Evolutionary conservation across 1,140 invertebrate genomes (phyloP).

Genomic region (Adoxophyes honmai): DNA sequence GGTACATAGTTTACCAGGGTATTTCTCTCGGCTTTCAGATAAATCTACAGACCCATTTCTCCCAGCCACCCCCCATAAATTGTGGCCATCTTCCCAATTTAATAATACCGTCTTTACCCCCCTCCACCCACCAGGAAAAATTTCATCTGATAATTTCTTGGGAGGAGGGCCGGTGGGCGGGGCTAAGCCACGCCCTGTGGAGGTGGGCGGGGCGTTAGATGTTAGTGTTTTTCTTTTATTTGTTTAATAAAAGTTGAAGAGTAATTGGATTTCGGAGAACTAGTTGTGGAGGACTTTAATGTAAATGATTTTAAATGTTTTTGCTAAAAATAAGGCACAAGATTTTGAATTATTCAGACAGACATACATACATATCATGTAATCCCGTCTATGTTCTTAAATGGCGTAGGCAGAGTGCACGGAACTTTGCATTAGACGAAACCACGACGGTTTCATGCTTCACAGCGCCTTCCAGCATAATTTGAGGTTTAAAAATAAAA

Average conservation of each 20-base stretch:
- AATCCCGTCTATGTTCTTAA: too few species aligned
- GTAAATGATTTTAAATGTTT: too few species aligned
- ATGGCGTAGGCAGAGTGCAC: too few species aligned
- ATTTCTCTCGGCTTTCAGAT: too few species aligned
- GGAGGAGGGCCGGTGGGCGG: slow-evolving; percentile 29
- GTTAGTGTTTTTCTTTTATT: slow-evolving; percentile 12
- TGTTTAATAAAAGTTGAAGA: slow-evolving; percentile 21
- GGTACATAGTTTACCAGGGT: too few species aligned
- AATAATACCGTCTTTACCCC: slow-evolving; percentile 44
- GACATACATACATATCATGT: too few species aligned
- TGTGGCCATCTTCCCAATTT: slow-evolving; percentile 54
- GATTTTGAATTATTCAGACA: too few species aligned
- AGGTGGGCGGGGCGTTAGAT: slow-evolving; percentile 27
- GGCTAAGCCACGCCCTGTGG: slow-evolving; percentile 28
- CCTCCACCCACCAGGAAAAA: slow-evolving; percentile 37
- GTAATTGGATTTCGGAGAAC: slow-evolving; percentile 13
- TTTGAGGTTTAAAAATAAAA: too few species aligned
- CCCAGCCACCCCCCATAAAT: slow-evolving; percentile 20
- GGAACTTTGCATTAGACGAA: too few species aligned
- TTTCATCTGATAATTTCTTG: slow-evolving; percentile 29
- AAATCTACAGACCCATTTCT: not conserved
- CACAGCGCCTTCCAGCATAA: too few species aligned
- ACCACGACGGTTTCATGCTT: too few species aligned
- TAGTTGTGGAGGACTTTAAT: not conserved
- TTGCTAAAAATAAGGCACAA: too few species aligned